These are phyloP conservation scores for Trichopria drosophilae DNA, from an alignment of 2,888 invertebrate species.

Conservation along the genomic window DNA sequence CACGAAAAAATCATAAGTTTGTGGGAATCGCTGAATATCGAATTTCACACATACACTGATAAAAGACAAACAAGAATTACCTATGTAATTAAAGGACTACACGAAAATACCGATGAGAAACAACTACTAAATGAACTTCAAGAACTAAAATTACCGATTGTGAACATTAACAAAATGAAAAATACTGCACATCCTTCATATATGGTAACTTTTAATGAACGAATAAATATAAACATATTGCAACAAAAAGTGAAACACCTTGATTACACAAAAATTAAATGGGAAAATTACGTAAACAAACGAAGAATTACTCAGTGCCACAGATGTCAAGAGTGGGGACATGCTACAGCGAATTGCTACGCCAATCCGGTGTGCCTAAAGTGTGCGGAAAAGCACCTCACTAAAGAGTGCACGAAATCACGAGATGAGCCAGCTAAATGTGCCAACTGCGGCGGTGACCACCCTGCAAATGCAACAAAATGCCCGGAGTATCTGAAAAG, in stretches of 20 bases:
- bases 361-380: slow-evolving; percentile 40
- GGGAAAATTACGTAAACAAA: too few relatives aligned
- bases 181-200: slow-evolving; percentile 24
- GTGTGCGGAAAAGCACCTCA: slow-evolving; percentile 39
- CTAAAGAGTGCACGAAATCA: slow-evolving; percentile 13
- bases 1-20: background rate
- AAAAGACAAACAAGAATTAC: slow-evolving; percentile 20
- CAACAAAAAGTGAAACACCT: slow-evolving; percentile 15
- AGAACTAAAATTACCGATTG: slow-evolving; percentile 1
- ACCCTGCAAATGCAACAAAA: background rate
- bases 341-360: too few relatives aligned
- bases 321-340: too few relatives aligned
- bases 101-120: background rate
- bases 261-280: too few relatives aligned
- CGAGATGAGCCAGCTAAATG: background rate
- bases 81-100: slow-evolving; percentile 24
- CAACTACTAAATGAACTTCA: slow-evolving; percentile 12
- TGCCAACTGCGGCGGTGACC: background rate
- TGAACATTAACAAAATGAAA: slow-evolving; percentile 29
- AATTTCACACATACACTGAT: slow-evolving; percentile 23
- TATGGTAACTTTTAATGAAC: slow-evolving; percentile 22
- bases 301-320: slow-evolving; percentile 41
- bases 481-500: background rate
- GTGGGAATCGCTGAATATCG: slow-evolving; percentile 1
- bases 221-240: slow-evolving; percentile 15